Conservation (phyloP, 2,888 invertebrate genomes). For the Frankliniella intonsa region DNA sequence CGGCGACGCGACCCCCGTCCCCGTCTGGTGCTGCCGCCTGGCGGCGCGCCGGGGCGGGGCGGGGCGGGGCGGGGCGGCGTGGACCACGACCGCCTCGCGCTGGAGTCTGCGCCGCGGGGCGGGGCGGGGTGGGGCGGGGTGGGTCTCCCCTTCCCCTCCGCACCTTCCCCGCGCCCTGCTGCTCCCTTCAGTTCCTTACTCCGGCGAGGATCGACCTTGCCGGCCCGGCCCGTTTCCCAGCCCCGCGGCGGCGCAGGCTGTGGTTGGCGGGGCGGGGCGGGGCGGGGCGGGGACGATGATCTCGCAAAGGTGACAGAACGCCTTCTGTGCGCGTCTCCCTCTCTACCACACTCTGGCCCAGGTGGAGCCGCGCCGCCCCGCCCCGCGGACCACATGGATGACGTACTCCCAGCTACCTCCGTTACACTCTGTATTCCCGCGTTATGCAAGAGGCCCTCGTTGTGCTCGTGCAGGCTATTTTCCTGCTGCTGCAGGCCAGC, state of each 20-base stretch:
- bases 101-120: neutral
- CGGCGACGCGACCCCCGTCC: slow-evolving; percentile 16
- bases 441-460: too few relatives aligned
- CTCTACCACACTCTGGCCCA: too few relatives aligned
- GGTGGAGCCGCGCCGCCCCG: too few relatives aligned
- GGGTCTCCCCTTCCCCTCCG: neutral
- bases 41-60: neutral
- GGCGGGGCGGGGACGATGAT: slow-evolving; percentile 27
- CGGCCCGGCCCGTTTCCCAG: neutral
- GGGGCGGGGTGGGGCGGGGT: neutral
- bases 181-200: slow-evolving; percentile 6
- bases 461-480: too few relatives aligned
- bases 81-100: neutral
- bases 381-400: too few relatives aligned
- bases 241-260: neutral
- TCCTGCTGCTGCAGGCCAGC: too few relatives aligned
- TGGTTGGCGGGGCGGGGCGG: neutral
- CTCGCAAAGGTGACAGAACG: neutral
- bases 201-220: slow-evolving; percentile 9
- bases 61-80: slow-evolving; percentile 6
- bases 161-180: neutral
- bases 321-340: neutral
- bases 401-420: too few relatives aligned
- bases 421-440: too few relatives aligned
- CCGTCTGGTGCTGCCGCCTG: neutral